Percentiles rank a stretch among this genome's conserved stretches.
Conservation (phyloP, 2,797 vertebrate species). For the Poeciliopsis turneri region DNA sequence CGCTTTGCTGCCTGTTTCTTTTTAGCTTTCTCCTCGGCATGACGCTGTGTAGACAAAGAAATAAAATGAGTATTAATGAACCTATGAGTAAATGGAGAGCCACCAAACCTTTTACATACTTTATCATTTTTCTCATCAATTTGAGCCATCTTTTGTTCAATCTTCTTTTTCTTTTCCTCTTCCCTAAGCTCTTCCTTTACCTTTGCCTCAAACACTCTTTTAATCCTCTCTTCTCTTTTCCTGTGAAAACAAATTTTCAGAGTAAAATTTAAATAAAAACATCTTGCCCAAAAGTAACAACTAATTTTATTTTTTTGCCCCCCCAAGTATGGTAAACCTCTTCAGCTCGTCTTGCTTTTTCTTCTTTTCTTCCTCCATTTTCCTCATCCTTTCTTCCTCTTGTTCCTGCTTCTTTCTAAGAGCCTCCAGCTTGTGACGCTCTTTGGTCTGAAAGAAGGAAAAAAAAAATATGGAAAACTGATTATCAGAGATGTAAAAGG, state of each 20-base stretch:
- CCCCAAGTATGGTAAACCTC: constrained; percentile 72
- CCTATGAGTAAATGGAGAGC: neutral
- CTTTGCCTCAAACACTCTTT: constrained; percentile 89
- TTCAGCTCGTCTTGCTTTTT: constrained; percentile 90
- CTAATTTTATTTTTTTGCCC: neutral
- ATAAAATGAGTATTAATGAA: neutral
- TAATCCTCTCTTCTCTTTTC: constrained; percentile 90
- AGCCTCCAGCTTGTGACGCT: constrained; percentile 88
- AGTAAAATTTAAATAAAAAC: neutral
- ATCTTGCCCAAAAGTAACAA: neutral
- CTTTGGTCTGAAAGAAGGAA: constrained; percentile 72
- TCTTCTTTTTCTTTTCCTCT: constrained; percentile 92
- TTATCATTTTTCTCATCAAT: constrained; percentile 88
- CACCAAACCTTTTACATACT: constrained; percentile 65
- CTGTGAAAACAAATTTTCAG: constrained; percentile 65
- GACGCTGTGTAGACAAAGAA: constrained; percentile 67
- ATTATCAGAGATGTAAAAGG: neutral
- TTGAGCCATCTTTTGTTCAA: constrained; percentile 90
- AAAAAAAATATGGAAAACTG: neutral
- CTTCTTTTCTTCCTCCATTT: constrained; percentile 92
- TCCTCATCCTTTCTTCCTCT: constrained; percentile 90
- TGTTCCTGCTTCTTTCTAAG: constrained; percentile 93
- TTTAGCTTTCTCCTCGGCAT: constrained; percentile 81
- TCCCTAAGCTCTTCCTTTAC: constrained; percentile 90
- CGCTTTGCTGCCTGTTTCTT: constrained; percentile 76